These are phyloP conservation scores for Monodelphis domestica DNA, from an alignment of 2,797 vertebrate species.

Conservation along the genomic window DNA sequence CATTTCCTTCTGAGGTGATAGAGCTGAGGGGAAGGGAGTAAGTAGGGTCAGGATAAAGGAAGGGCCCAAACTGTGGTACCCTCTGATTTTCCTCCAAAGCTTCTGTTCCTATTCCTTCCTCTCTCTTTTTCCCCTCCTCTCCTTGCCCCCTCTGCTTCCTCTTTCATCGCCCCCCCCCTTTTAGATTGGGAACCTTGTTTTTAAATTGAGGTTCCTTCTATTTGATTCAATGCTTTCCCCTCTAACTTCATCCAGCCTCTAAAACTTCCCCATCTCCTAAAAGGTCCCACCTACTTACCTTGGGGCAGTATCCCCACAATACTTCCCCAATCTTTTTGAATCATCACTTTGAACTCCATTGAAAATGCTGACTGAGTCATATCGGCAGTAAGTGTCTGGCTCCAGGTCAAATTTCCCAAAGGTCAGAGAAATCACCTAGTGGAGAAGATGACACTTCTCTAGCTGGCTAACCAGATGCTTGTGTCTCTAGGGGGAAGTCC, in stretches of 20 bases:
- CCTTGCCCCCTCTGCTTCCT: not conserved
- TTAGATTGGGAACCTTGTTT: not conserved
- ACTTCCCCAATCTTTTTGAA: conserved; percentile 89
- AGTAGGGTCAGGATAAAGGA: conserved; percentile 11
- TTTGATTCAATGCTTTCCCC: not conserved
- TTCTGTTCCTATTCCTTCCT: not conserved
- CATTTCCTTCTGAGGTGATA: conserved; percentile 87
- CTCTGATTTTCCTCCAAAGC: not conserved
- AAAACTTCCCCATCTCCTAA: not conserved
- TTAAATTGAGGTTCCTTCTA: not conserved
- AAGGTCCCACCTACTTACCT: conserved; percentile 82
- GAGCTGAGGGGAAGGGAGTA: conserved; percentile 62
- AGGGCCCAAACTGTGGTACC: not conserved
- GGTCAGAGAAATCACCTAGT: conserved; percentile 90
- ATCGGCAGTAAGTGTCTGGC: conserved; percentile 91
- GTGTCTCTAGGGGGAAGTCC: not conserved
- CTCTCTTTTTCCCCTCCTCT: not conserved
- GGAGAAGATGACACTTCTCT: not conserved
- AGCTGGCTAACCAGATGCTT: not conserved
- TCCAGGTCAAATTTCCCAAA: conserved; percentile 94
- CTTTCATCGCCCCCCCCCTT: not conserved
- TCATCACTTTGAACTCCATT: conserved; percentile 90
- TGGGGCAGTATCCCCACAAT: conserved; percentile 90
- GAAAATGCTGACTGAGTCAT: conserved; percentile 93
- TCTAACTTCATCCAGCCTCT: not conserved